Percentiles rank a stretch among this genome's conserved stretches.
These are phyloP conservation scores for Archilochus colubris DNA, from an alignment of 2,113 vertebrate genomes.

Conservation along the genomic window DNA sequence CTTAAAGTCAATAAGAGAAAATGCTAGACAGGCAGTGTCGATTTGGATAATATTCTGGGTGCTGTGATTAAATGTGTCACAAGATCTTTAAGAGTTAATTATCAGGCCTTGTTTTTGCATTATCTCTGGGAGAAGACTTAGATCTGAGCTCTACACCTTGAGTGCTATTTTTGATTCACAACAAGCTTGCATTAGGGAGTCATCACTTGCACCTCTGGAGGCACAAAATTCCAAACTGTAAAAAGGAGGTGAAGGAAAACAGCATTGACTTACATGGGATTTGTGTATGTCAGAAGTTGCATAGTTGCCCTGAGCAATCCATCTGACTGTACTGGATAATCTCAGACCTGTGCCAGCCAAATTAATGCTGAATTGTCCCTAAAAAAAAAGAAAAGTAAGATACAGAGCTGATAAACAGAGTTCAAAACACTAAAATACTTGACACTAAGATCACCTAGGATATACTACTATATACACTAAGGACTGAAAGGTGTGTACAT, in stretches of 20 bases:
- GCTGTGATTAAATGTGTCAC: neutral
- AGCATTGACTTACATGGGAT: conserved; percentile 83
- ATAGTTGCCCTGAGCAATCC: conserved; percentile 92
- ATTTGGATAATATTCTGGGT: neutral
- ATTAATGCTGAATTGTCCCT: conserved; percentile 97
- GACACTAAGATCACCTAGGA: neutral
- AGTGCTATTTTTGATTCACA: neutral
- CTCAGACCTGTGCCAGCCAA: conserved; percentile 90
- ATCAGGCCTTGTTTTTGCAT: neutral
- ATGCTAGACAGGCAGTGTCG: neutral
- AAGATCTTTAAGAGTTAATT: neutral
- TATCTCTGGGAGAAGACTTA: neutral
- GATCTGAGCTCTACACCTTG: neutral
- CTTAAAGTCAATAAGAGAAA: neutral
- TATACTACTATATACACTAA: neutral
- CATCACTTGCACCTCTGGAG: neutral
- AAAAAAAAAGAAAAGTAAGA: neutral
- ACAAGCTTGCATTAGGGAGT: neutral
- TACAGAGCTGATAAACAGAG: neutral
- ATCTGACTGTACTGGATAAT: conserved; percentile 85
- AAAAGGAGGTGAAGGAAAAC: neutral
- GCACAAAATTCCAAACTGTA: neutral
- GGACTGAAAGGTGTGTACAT: neutral
- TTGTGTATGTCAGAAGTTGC: conserved; percentile 88
- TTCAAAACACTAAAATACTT: neutral